These are phyloP conservation scores for Pherbina coryleti DNA, from an alignment of 2,888 invertebrate genomes.

Conservation along the genomic window DNA sequence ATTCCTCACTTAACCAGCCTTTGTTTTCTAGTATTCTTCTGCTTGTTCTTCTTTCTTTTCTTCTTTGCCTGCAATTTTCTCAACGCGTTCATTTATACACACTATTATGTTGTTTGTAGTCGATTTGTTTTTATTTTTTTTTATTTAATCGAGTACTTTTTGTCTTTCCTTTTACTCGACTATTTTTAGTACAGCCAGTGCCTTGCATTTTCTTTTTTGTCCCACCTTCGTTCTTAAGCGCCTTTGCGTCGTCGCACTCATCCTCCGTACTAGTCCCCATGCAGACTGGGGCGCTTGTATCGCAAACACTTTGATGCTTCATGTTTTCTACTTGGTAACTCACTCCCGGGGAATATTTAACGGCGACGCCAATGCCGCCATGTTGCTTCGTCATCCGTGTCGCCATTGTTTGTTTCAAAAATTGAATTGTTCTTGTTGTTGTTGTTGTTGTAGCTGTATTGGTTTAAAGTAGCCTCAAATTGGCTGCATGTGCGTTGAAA, in stretches of 20 bases:
- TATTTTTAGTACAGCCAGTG: not conserved
- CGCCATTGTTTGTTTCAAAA: conserved; percentile 58
- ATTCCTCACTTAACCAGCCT: not conserved
- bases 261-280: not conserved
- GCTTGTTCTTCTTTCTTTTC: not conserved
- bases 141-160: conserved; percentile 27
- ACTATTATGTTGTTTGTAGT: conserved; percentile 4
- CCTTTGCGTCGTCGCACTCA: conserved; percentile 24
- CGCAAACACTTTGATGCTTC: conserved; percentile 2
- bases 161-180: conserved; percentile 2
- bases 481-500: conserved; percentile 10
- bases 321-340: not conserved
- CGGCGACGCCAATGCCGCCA: conserved; percentile 13
- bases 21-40: not conserved
- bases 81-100: not conserved
- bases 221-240: not conserved
- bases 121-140: conserved; percentile 11
- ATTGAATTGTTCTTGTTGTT: conserved; percentile 55
- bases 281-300: not conserved
- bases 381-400: conserved; percentile 43
- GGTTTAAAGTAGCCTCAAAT: not conserved
- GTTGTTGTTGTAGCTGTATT: conserved; percentile 40
- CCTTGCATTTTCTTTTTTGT: not conserved
- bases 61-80: not conserved
- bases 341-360: not conserved